Percentiles rank a stretch among this genome's conserved stretches.
Evolutionary conservation across 2,797 vertebrate species (phyloP).

Genomic region (Clangula hyemalis): DNA sequence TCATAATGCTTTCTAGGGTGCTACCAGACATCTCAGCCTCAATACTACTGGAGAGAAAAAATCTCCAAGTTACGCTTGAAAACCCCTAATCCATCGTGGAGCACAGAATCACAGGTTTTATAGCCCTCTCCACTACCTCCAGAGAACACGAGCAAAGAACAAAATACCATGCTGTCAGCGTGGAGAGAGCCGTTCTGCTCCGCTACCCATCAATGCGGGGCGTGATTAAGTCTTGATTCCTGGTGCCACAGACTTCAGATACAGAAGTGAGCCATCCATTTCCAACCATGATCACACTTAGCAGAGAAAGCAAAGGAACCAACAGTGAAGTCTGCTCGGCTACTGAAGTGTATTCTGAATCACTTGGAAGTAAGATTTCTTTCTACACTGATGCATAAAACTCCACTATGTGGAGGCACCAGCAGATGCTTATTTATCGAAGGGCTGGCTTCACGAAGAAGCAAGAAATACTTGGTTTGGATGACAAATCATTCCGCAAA

Average conservation of each 20-base stretch:
- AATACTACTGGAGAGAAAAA: not conserved
- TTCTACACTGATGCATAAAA: not conserved
- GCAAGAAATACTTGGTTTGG: slow-evolving; percentile 25
- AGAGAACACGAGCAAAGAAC: not conserved
- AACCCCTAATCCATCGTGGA: not conserved
- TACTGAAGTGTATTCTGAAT: not conserved
- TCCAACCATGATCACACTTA: not conserved
- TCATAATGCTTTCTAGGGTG: not conserved
- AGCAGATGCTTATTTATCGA: not conserved
- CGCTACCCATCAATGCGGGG: slow-evolving; percentile 4
- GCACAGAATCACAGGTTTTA: slow-evolving; percentile 1
- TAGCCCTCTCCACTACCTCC: not conserved
- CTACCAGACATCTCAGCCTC: not conserved
- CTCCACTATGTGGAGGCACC: not conserved
- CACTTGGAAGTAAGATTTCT: not conserved
- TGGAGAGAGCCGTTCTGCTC: not conserved
- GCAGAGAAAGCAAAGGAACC: not conserved
- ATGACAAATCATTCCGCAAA: slow-evolving; percentile 43
- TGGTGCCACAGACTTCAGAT: not conserved
- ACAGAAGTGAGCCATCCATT: not conserved
- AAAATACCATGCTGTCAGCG: slow-evolving; percentile 1
- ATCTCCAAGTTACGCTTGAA: not conserved
- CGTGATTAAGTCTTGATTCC: slow-evolving; percentile 25
- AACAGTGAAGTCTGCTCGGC: not conserved
- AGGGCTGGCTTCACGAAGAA: slow-evolving; percentile 25